Evolutionary conservation across 1,140 invertebrate genomes (phyloP), one percentile per base, ranked within the genome.

Genomic region (Orius insidiosus): DNA sequence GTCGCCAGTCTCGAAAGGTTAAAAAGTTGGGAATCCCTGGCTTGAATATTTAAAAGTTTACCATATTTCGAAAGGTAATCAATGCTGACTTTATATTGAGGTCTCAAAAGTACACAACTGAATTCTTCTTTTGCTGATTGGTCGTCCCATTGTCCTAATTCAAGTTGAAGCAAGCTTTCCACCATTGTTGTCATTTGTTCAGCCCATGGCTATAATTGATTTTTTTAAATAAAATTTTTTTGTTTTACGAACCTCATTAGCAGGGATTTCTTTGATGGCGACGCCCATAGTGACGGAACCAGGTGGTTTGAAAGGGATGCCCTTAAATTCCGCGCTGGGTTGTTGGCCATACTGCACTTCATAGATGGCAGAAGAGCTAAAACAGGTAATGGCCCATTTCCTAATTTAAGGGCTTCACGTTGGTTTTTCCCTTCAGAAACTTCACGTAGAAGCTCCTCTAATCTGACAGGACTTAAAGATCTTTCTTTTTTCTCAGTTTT

Each of bases 131-230:
- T 51, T 4, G 31, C 60, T 50, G 37, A 56, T 53, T 42, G 54
- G 54, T 43, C 59, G 56, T 6, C 54, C 52, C 40, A 46, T 9
- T 18, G 57, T n/a, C 55, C 49, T 13, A 66, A 52, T 53, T 60
- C 62, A 9, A 66, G 49, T 46, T 66, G 63, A 7, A 65, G 57
- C 7, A 66, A 47, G 50, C 61, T 58, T 46, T 62, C 55, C 6
- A 63, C 51, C 51, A 53, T 58, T 30, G 54, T 56, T 8, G 48
- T 55, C 49, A 56, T 55, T 15, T 54, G 53, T 31, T 56, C 56
- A 37, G 52, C 53, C 56, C 56, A 57, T 8, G 56, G 56, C 53
- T 54, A 31, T n/a, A 8, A 7, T 33, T 3, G 11, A 38, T 5
- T 19, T 36, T 16, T 40, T 3, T 19, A 18, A 47, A 46, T 5